These are phyloP conservation scores for Nymphalis urticae DNA, from an alignment of 2,888 invertebrate species.

Conservation along the genomic window DNA sequence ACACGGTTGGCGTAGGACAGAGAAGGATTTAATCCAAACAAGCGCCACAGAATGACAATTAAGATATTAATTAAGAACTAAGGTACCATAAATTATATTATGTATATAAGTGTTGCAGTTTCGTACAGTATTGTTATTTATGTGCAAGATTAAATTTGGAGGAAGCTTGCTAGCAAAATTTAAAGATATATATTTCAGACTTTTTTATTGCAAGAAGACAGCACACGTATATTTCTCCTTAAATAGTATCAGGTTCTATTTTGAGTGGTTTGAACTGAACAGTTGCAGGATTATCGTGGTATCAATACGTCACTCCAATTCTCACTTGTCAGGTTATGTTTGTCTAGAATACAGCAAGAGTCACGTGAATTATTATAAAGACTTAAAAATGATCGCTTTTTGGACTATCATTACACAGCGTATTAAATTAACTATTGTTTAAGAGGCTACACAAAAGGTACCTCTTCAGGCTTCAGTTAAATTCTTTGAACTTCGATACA, in stretches of 20 bases:
- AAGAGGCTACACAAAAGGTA: not conserved
- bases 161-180: too few relatives aligned
- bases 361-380: conserved; percentile 26
- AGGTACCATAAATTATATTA: too few relatives aligned
- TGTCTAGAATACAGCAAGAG: conserved; percentile 41
- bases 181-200: too few relatives aligned
- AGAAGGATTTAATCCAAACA: too few relatives aligned
- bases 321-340: conserved; percentile 51
- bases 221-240: not conserved
- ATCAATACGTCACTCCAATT: conserved; percentile 40
- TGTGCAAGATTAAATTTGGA: too few relatives aligned
- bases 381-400: not conserved
- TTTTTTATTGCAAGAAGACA: too few relatives aligned
- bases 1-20: too few relatives aligned
- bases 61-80: too few relatives aligned
- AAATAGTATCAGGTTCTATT: not conserved
- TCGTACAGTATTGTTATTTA: too few relatives aligned
- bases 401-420: not conserved
- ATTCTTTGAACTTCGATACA: not conserved
- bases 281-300: conserved; percentile 15
- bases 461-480: not conserved
- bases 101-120: too few relatives aligned
- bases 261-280: not conserved
- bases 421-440: not conserved
- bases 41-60: too few relatives aligned